These are phyloP conservation scores for Euzetes globulus DNA, from an alignment of 2,888 invertebrate species.

Conservation along the genomic window DNA sequence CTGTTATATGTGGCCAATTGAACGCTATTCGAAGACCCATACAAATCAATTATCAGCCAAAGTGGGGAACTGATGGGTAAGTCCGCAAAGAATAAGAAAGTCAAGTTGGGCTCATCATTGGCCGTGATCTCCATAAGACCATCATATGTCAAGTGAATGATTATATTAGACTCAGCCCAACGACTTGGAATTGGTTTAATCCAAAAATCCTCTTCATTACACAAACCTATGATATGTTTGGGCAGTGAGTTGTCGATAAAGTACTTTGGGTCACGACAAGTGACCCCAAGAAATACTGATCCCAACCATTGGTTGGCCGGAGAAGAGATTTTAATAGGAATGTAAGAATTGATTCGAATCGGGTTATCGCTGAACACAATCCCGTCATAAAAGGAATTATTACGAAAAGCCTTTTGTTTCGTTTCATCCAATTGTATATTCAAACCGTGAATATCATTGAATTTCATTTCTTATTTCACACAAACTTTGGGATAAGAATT, in stretches of 20 bases:
- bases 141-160: conserved; percentile 30
- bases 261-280: conserved; percentile 44
- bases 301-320: conserved; percentile 46
- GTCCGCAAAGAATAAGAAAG: conserved; percentile 1
- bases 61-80: conserved; percentile 28
- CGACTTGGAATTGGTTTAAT: conserved; percentile 9
- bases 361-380: conserved; percentile 41
- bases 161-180: conserved; percentile 23
- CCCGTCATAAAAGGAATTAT: conserved; percentile 41
- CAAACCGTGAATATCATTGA: conserved; percentile 40
- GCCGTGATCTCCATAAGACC: conserved; percentile 23
- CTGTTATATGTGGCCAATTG: conserved; percentile 11
- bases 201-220: conserved; percentile 32
- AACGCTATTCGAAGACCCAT: conserved; percentile 27
- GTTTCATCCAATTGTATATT: conserved; percentile 40
- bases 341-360: conserved; percentile 37
- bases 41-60: conserved; percentile 37
- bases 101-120: conserved; percentile 19
- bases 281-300: conserved; percentile 47
- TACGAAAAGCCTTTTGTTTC: conserved; percentile 38
- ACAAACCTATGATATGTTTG: conserved; percentile 27
- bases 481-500: neutral
- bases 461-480: conserved; percentile 41
- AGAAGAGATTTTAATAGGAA: conserved; percentile 42
- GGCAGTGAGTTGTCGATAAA: conserved; percentile 25